These are phyloP conservation scores for Tachina fera DNA, from an alignment of 2,888 invertebrate genomes.

Conservation along the genomic window DNA sequence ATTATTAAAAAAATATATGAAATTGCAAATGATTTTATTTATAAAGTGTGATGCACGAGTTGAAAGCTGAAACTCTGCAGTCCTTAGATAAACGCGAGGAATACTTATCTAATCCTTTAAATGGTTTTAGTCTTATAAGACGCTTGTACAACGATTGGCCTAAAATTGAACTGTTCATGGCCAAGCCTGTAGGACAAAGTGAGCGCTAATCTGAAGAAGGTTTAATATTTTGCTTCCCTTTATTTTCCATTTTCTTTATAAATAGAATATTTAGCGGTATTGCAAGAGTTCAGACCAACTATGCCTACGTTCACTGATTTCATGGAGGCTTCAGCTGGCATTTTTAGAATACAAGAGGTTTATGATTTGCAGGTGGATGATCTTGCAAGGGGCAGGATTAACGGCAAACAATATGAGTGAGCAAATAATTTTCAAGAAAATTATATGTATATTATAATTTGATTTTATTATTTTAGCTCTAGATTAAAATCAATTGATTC, in stretches of 20 bases:
- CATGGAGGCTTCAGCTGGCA: conserved; percentile 94
- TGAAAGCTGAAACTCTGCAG: conserved; percentile 74
- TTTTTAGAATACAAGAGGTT: conserved; percentile 95
- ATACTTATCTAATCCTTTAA: conserved; percentile 78
- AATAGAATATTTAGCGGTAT: neutral
- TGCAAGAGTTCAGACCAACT: conserved; percentile 65
- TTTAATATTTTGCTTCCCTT: neutral
- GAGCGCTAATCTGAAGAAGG: neutral
- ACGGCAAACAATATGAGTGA: conserved; percentile 90
- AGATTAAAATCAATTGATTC: conserved; percentile 75
- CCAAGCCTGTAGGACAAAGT: conserved; percentile 74
- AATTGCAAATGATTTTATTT: neutral
- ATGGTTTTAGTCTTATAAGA: conserved; percentile 77
- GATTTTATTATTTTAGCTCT: conserved; percentile 69
- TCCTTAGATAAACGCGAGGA: conserved; percentile 72
- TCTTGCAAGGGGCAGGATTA: conserved; percentile 91
- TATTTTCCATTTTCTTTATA: neutral
- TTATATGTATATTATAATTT: neutral
- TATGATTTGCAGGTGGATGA: conserved; percentile 92
- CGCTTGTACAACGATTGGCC: conserved; percentile 79
- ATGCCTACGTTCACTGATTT: conserved; percentile 93
- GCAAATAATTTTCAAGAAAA: conserved; percentile 5
- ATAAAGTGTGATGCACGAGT: conserved; percentile 73
- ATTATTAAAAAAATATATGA: neutral
- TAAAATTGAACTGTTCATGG: conserved; percentile 76